Base-by-base conservation (phyloP, 2,113 vertebrate species). In the Brevimyrus niger region DNA sequence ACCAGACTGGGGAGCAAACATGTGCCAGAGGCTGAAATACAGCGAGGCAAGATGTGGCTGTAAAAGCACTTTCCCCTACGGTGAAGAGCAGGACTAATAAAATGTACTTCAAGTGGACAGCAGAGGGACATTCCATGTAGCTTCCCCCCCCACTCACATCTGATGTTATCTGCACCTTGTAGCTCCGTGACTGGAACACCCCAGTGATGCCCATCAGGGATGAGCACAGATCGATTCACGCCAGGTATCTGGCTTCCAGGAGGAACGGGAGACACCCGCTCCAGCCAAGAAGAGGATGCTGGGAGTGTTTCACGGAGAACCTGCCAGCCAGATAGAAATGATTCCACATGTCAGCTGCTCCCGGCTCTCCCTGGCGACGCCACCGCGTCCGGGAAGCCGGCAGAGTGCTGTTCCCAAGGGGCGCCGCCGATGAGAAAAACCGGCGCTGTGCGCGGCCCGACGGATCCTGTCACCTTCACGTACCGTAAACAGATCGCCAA, bases 401-500 rank as follows among this genome's bases (percentile, higher is more conserved):
- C 88, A 89, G 89, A 91, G 51, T 5, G 35, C 46, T 6, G 73
- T 51, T 58, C 85, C 21, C n/a, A 21, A 58, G 86, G 73, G 55
- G 42, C 0, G 15, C 80, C 23, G 7, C 48, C 51, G 86, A 89
- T 55, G 88, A 90, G 87, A 19, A 69, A 31, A 82, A 44, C 48
- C 13, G 88, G 90, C 83, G 0, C 48, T 11, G 69, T 55, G 58
- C 35, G 42, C 88, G 38, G 38, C 5, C 11, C 11, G 53, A 50
- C 83, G 86, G 89, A 88, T 51, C 86, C 85, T 55, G 85, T 87
- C 83, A 17, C 73, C 84, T 61, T 90, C 89, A 86, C 58, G 31
- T n/a, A 4, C 46, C 8, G 42, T 7, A 73, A 84, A 61, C 27
- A 19, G 44, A 85, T 27, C n/a, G 51, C 9, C 13, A 46, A 84